Evolutionary conservation across 1,140 invertebrate genomes (phyloP), one percentile per base, ranked within the genome.

Genomic region (Hesperophylax magnus): DNA sequence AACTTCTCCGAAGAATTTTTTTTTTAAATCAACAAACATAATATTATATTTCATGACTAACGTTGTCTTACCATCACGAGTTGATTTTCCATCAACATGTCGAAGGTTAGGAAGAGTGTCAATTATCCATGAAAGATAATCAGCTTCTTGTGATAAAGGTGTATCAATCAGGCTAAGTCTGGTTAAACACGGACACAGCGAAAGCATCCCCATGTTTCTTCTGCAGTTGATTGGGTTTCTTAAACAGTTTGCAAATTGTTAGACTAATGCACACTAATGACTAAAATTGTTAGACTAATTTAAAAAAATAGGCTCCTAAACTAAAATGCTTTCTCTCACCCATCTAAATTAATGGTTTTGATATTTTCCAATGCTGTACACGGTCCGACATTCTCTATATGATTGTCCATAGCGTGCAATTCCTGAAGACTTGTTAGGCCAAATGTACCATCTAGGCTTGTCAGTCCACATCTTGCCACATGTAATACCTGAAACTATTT

Each of bases 381-480:
- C 0, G 92, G 91, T 61, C 92, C 90, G 14, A 93, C 85, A 54
- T 93, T 90, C 18, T 89, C 87, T 9, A 94, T 89, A 56, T 88
- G 87, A 84, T 94, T 94, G 47, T 92, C 90, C 34, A 91, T 88
- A 0, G 93, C 93, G 81, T 92, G 88, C 0, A 94, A 86, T 71
- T 93, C 92, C 47, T 91, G 86, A 20, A 94, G 84, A 67, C 88
- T 89, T 3, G 91, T 88, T 31, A 94, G 83, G 0, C 92, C 93
- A 86, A 91, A 92, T 11, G 93, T 91, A 1, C 93, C 93, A 85
- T 95, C 93, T 58, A 95, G 88, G 82, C 89, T 92, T 11, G 88
- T 91, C 18, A 95, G 85, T 0, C 92, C 91, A 84, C 94, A 95
- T 47, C 92, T 90, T 81, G 91, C 92, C n/a, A 94, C 90, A 80